Base-by-base conservation (phyloP, 2,888 invertebrate genomes). In the Rhagonycha fulva region DNA sequence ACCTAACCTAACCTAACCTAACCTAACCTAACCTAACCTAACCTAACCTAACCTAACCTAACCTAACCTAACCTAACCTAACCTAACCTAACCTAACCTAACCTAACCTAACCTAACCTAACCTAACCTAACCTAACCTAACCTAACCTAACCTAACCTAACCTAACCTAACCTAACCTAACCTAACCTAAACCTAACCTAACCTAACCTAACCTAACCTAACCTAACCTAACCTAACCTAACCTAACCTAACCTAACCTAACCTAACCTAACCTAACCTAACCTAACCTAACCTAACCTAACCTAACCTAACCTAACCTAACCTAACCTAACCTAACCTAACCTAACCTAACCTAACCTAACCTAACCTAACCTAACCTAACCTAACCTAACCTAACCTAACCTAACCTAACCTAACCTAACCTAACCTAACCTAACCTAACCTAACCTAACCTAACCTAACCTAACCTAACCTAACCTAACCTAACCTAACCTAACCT, bases 341-440 rank as follows among this genome's bases (percentile, higher is more conserved):
- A 77, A 76, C 78, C 78, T 76, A 72, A 72, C 72, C 78, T 78
- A 77, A 76, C 78, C 76, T 77, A 77, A 67, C 78, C 78, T 78
- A 77, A 76, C 78, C 78, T 78, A 78, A 76, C 78, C 76, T 77
- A 78, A 76, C 78, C 78, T 78, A 78, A 76, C 78, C 78, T 78
- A 78, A 76, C 78, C 76, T 78, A 78, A 76, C 78, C 78, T 77
- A 78, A 76, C 76, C 76, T 77, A 77, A 76, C 76, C 78, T 73
- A 76, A 76, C 76, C 74, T 74, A 78, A 72, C 76, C 76, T 77
- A 78, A 73, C 76, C 76, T 77, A 78, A 76, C 78, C 73, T 28
- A 28, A 28, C 68, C 76, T 78, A 77, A 72, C 76, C 76, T 77
- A 74, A 72, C 78, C 78, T 70, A 72, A 70, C 72, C 72, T 72